Evolutionary conservation across 2,113 vertebrate genomes (phyloP).

Genomic region (Plecotus auritus): DNA sequence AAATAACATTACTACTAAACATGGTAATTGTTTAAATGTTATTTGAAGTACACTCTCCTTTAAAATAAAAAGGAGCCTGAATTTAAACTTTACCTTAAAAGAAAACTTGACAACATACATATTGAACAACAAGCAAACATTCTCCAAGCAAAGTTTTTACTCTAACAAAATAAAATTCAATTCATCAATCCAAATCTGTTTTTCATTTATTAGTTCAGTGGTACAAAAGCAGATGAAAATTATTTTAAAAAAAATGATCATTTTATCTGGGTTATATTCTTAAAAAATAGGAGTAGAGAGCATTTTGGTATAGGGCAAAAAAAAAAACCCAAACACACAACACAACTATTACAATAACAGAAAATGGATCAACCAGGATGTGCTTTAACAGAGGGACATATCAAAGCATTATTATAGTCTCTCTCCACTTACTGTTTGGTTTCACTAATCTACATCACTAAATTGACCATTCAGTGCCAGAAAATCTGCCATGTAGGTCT

Average conservation of each 20-base stretch:
- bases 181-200: conserved; percentile 58
- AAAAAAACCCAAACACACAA: not conserved
- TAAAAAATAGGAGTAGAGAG: conserved; percentile 57
- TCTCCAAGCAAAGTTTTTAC: conserved; percentile 39
- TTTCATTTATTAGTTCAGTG: conserved; percentile 52
- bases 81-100: conserved; percentile 33
- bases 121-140: conserved; percentile 31
- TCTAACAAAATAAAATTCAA: conserved; percentile 39
- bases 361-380: conserved; percentile 80
- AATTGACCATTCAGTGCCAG: conserved; percentile 84
- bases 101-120: conserved; percentile 41
- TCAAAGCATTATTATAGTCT: conserved; percentile 78
- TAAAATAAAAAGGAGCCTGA: conserved; percentile 15
- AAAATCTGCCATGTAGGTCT: conserved; percentile 89
- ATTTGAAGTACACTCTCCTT: not conserved
- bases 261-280: conserved; percentile 58
- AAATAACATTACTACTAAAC: not conserved
- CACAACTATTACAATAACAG: conserved; percentile 73
- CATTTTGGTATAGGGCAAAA: conserved; percentile 69
- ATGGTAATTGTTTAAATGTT: not conserved
- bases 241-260: conserved; percentile 44
- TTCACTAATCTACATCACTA: conserved; percentile 85
- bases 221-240: conserved; percentile 44
- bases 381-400: conserved; percentile 77
- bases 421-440: conserved; percentile 82